Evolutionary conservation across 2,888 invertebrate species (phyloP).

Genomic region (Calephelis perditalis): DNA sequence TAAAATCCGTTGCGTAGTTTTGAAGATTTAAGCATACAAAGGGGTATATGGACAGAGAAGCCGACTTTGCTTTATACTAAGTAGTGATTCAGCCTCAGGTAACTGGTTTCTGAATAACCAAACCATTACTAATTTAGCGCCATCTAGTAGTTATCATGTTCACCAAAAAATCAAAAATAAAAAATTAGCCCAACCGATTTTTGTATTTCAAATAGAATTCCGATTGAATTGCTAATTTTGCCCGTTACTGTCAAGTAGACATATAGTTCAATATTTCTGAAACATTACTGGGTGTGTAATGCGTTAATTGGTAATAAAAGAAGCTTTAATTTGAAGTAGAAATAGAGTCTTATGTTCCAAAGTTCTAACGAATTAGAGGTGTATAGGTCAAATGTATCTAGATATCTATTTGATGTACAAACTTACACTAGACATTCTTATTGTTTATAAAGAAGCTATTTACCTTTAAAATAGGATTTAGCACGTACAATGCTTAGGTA

Average conservation of each 20-base stretch:
- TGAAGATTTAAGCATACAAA: too few relatives aligned
- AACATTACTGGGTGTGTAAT: constrained; percentile 45
- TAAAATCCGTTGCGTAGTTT: too few relatives aligned
- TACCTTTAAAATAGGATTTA: constrained; percentile 9
- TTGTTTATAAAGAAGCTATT: constrained; percentile 13
- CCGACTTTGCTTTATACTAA: too few relatives aligned
- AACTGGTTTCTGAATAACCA: too few relatives aligned
- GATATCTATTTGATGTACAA: constrained; percentile 30
- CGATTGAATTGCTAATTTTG: constrained; percentile 31
- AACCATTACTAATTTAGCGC: too few relatives aligned
- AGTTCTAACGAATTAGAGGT: constrained; percentile 50
- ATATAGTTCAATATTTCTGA: constrained; percentile 53
- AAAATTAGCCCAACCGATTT: constrained; percentile 27
- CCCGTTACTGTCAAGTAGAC: constrained; percentile 43
- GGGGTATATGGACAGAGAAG: too few relatives aligned
- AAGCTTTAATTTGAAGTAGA: constrained; percentile 77
- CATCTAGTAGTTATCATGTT: too few relatives aligned
- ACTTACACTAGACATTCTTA: constrained; percentile 20
- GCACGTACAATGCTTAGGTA: constrained; percentile 12
- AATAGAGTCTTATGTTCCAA: constrained; percentile 64
- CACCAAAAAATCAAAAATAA: constrained; percentile 16
- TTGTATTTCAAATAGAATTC: too few relatives aligned
- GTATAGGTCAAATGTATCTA: constrained; percentile 34
- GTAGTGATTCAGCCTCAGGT: too few relatives aligned
- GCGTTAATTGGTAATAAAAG: constrained; percentile 65